Conservation (phyloP, 2,888 invertebrate genomes). For the Cephalotes varians region DNA sequence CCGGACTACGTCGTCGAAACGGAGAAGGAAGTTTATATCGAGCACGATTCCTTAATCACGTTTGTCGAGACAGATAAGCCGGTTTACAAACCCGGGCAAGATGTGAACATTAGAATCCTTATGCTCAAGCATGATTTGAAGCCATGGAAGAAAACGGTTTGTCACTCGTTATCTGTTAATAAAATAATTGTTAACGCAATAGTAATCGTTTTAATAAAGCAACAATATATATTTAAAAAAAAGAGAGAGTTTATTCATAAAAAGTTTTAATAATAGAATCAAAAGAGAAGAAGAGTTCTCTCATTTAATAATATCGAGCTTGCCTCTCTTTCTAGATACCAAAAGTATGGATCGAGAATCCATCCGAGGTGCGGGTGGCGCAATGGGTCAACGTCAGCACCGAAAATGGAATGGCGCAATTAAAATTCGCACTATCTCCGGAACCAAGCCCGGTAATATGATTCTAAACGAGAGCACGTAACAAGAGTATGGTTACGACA, state of each 20-base stretch:
- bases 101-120: conserved; percentile 87
- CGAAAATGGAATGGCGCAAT: conserved; percentile 88
- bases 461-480: neutral
- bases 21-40: conserved; percentile 85
- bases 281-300: neutral
- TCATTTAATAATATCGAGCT: neutral
- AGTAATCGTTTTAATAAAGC: neutral
- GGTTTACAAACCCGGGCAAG: conserved; percentile 88
- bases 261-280: neutral
- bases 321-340: conserved; percentile 86
- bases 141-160: conserved; percentile 87
- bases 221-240: neutral
- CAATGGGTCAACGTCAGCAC: conserved; percentile 89
- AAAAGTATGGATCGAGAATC: conserved; percentile 90
- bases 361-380: conserved; percentile 88
- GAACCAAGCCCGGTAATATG: conserved; percentile 79
- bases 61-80: conserved; percentile 88
- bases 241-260: neutral
- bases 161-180: conserved; percentile 74
- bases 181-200: neutral
- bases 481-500: neutral
- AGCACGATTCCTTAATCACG: conserved; percentile 87
- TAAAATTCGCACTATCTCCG: conserved; percentile 86
- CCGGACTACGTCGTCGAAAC: conserved; percentile 84
- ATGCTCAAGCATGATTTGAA: conserved; percentile 87